A percentile compares a stretch with the other conserved stretches of the same genome.
phyloP scores from a whole-genome alignment of 1,140 invertebrate species.

The Teleogryllus occipitalis region DNA sequence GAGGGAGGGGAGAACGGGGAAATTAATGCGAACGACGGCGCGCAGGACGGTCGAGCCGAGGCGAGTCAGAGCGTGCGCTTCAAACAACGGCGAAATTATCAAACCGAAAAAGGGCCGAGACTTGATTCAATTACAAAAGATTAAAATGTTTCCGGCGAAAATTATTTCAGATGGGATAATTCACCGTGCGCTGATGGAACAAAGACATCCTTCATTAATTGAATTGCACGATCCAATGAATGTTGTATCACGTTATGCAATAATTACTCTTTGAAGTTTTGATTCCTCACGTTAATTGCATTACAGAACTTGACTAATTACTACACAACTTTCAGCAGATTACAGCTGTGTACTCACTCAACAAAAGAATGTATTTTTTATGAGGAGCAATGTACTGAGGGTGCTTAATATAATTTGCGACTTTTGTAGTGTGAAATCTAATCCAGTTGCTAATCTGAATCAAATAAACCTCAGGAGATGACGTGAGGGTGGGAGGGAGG shows the following conservation, averaged over 20 bases:
- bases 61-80: background rate
- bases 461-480: too few relatives aligned
- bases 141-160: background rate
- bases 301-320: background rate
- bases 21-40: too few relatives aligned
- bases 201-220: background rate
- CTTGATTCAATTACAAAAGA: background rate
- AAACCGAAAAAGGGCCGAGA: background rate
- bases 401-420: background rate
- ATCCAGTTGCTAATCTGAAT: background rate
- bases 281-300: conserved; percentile 1
- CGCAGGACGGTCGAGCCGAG: too few relatives aligned
- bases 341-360: background rate
- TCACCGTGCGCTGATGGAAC: background rate
- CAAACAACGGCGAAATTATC: background rate
- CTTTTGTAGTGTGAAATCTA: background rate
- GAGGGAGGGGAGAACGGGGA: too few relatives aligned
- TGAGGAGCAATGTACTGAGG: background rate
- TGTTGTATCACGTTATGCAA: background rate
- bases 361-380: too few relatives aligned
- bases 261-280: conserved; percentile 1
- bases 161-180: background rate
- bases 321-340: background rate
- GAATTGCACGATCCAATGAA: background rate
- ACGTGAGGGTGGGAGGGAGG: too few relatives aligned